Evolutionary conservation across 2,797 vertebrate genomes (phyloP).

Genomic region (Rhyacichthys aspro): DNA sequence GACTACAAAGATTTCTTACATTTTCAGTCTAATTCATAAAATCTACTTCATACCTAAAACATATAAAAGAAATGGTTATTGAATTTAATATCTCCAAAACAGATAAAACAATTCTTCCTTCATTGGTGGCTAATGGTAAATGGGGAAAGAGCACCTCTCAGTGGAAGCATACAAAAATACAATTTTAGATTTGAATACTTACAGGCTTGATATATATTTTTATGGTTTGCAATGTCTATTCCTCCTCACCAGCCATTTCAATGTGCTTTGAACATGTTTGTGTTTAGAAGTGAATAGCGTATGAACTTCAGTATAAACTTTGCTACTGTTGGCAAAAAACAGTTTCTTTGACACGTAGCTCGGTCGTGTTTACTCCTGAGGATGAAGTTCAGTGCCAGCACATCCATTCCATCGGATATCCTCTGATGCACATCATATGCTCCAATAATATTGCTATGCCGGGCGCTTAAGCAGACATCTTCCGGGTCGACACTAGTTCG

Average conservation of each 20-base stretch:
- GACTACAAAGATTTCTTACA: no score
- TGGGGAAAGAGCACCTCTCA: constrained; percentile 24
- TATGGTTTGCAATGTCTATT: no score
- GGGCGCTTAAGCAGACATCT: constrained; percentile 27
- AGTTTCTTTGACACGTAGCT: not conserved
- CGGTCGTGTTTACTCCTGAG: not conserved
- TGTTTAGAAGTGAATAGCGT: no score
- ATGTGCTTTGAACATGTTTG: no score
- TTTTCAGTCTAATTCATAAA: no score
- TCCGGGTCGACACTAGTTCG: constrained; percentile 67
- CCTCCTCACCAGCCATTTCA: no score
- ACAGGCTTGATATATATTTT: not conserved
- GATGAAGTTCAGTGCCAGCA: not conserved
- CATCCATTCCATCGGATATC: constrained; percentile 13
- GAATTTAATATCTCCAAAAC: not conserved
- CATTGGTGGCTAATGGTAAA: not conserved
- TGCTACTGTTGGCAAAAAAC: no score
- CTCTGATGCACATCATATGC: constrained; percentile 16
- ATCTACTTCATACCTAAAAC: no score
- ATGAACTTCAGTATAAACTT: no score
- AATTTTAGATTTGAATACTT: no score
- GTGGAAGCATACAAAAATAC: constrained; percentile 22
- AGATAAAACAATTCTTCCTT: no score
- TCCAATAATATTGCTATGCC: constrained; percentile 33
- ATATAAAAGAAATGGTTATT: no score